Base-by-base conservation (phyloP, 2,797 vertebrate species). In the Crenuchus spilurus region DNA sequence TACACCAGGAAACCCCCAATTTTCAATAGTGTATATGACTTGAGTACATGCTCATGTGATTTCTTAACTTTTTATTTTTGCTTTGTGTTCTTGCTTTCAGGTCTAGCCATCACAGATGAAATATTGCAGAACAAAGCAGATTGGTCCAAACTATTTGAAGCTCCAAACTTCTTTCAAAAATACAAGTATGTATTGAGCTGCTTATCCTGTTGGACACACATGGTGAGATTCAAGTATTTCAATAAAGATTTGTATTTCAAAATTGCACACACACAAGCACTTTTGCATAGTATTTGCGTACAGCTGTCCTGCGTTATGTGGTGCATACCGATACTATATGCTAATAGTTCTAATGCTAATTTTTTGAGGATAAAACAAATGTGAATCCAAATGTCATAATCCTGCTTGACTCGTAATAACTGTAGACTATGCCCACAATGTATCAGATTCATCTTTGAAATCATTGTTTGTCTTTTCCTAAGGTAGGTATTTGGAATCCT, bases 111-210 rank as follows among this genome's bases (percentile, higher is more conserved):
- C 90, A 93, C 93, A 82, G 93, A 97, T 87, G 93, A 96, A 90
- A 96, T 97, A 87, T 90, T 94, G 90, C 91, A 94, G 92, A 93
- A 91, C 90, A 95, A 95, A 92, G 93, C 92, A 87, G 91, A 94
- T 82, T 97, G 96, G 95, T 92, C 93, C 92, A 95, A 95, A 93
- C 94, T 97, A 88, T 96, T 96, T 94, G 94, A 97, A 93, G 93
- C 92, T 86, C 93, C 94, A 91, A 94, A 96, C 93, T 96, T 97
- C 94, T 95, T 95, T 94, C 92, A 95, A 72, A 96, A 96, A 91
- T 97, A 97, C 94, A 94, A 96, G 96, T 96, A 97, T 94, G 96
- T 96, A 95, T 95, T 93, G 90, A 89, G 90, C 89, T 90, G 91
- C 89, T 89, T 92, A 84, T 84, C 84, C 82, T 88, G 84, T 88